phyloP scores from a whole-genome alignment of 2,888 invertebrate genomes.

The Hecatera dysodea region DNA sequence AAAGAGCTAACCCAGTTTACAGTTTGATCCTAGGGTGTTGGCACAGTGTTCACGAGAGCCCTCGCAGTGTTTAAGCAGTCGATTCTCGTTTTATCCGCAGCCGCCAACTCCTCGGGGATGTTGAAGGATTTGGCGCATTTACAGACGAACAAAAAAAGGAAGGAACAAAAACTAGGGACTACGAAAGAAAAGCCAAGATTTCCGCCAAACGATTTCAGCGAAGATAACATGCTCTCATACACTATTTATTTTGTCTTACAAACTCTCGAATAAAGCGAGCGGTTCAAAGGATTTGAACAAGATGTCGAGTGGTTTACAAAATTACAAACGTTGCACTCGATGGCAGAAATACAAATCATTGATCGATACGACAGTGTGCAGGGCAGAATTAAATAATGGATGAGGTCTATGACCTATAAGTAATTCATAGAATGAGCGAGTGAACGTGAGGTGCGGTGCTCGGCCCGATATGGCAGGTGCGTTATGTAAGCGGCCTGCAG shows the following conservation, averaged over 20 bases:
- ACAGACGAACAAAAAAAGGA: conserved; percentile 76
- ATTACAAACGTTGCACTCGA: conserved; percentile 48
- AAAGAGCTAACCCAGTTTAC: conserved; percentile 77
- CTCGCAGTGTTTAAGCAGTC: conserved; percentile 81
- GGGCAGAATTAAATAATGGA: conserved; percentile 84
- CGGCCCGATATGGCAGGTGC: conserved; percentile 90
- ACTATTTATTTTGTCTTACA: conserved; percentile 78
- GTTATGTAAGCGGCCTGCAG: conserved; percentile 87
- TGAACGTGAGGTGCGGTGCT: conserved; percentile 87
- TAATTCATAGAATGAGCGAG: conserved; percentile 90
- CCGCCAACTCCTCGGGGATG: conserved; percentile 76
- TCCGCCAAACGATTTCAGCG: conserved; percentile 70
- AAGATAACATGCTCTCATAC: conserved; percentile 71
- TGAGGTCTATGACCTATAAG: conserved; percentile 89
- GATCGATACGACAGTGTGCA: conserved; percentile 74
- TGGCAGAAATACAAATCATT: conserved; percentile 68
- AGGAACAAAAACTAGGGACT: conserved; percentile 68
- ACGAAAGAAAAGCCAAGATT: conserved; percentile 74
- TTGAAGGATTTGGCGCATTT: conserved; percentile 81
- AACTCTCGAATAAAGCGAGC: conserved; percentile 66
- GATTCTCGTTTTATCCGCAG: conserved; percentile 78
- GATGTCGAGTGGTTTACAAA: conserved; percentile 53
- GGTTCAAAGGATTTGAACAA: conserved; percentile 57
- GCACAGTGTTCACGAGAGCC: conserved; percentile 76
- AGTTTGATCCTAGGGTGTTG: conserved; percentile 79